These are phyloP conservation scores for Hemiscyllium ocellatum DNA, from an alignment of 2,113 vertebrate species.

Conservation along the genomic window DNA sequence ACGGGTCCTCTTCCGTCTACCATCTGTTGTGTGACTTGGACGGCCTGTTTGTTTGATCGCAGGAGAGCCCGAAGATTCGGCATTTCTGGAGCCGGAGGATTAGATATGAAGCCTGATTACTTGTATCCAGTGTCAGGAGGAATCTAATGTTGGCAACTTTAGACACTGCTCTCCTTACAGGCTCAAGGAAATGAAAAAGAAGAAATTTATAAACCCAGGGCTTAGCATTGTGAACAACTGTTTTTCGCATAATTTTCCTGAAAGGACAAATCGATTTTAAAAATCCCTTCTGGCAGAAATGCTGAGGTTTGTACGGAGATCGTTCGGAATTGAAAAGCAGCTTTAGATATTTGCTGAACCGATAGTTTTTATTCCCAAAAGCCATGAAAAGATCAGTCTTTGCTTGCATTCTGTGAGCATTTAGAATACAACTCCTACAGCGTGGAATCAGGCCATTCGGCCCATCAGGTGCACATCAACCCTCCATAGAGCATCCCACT, in stretches of 20 bases:
- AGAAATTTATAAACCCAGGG: not conserved
- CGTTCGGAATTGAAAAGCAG: not conserved
- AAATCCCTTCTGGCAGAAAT: not conserved
- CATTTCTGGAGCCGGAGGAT: not conserved
- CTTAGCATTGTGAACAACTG: not conserved
- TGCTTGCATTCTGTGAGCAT: not conserved
- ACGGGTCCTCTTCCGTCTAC: not conserved
- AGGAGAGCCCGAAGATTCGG: not conserved
- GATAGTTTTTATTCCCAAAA: not conserved
- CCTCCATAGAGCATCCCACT: no score
- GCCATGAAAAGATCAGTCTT: not conserved
- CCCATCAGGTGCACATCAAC: no score
- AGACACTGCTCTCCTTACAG: not conserved
- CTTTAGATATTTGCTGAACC: not conserved
- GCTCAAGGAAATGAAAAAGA: not conserved
- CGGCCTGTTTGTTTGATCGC: not conserved
- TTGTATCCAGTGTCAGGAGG: conserved; percentile 13
- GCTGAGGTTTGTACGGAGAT: not conserved
- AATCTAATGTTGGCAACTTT: not conserved
- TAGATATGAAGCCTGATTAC: not conserved
- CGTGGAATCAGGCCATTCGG: no score
- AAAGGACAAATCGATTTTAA: not conserved
- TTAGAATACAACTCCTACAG: not conserved
- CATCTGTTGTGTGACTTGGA: not conserved
- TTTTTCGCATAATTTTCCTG: not conserved